Evolutionary conservation across 2,888 invertebrate genomes (phyloP).

Genomic region (Halictus quadricinctus): DNA sequence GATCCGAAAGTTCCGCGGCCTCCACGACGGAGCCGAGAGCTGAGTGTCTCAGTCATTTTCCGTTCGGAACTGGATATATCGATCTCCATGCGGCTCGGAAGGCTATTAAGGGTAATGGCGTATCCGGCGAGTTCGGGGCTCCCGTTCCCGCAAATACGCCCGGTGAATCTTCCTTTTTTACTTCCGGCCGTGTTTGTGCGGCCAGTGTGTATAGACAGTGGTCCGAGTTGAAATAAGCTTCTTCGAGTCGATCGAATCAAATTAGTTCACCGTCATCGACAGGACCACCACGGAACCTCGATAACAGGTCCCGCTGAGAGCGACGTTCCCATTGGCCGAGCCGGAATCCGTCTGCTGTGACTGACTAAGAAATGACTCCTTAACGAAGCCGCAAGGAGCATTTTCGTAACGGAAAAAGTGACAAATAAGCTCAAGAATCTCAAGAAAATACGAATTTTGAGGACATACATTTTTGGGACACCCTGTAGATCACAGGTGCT

Average conservation of each 20-base stretch:
- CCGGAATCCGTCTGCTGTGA: too few species aligned
- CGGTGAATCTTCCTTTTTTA: background rate
- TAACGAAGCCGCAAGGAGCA: too few species aligned
- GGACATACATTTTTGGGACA: too few species aligned
- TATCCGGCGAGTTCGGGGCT: constrained; percentile 1
- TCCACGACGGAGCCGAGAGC: background rate
- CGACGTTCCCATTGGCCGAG: too few species aligned
- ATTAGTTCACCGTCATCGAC: background rate
- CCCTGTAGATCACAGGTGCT: too few species aligned
- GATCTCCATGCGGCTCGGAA: constrained; percentile 21
- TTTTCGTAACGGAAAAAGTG: too few species aligned
- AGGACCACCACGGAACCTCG: background rate
- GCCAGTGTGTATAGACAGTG: background rate
- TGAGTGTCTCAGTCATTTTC: constrained; percentile 8
- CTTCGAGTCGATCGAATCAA: background rate
- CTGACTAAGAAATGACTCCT: too few species aligned
- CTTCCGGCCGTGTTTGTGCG: background rate
- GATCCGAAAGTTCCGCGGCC: constrained; percentile 6
- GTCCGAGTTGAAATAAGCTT: background rate
- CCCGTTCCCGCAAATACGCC: background rate
- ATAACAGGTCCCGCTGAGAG: background rate
- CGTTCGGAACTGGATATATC: constrained; percentile 20
- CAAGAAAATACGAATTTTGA: too few species aligned
- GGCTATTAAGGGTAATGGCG: constrained; percentile 19
- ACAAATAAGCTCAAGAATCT: too few species aligned